phyloP scores from a whole-genome alignment of 2,113 vertebrate genomes.

The Myodes glareolus region DNA sequence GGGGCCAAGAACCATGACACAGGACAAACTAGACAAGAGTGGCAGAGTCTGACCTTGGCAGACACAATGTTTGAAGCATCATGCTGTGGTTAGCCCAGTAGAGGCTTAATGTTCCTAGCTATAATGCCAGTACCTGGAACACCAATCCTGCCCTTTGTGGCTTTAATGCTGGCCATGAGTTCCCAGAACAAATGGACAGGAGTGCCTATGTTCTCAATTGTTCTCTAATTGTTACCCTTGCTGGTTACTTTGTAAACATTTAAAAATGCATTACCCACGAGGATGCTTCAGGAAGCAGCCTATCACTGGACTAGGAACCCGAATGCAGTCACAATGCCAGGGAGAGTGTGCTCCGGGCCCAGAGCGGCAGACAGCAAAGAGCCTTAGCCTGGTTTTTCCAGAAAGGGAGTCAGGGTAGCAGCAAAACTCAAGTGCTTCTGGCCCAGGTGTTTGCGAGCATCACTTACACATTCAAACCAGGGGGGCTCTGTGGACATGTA shows the following conservation, averaged over 20 bases:
- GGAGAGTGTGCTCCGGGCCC: background rate
- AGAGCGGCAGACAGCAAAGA: background rate
- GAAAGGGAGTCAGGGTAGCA: slow-evolving; percentile 56
- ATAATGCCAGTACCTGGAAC: slow-evolving; percentile 47
- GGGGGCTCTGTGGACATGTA: too few relatives aligned
- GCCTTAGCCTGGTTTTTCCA: slow-evolving; percentile 64
- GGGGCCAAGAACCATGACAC: background rate
- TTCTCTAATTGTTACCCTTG: slow-evolving; percentile 50
- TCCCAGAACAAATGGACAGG: slow-evolving; percentile 55
- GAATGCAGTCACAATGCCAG: background rate
- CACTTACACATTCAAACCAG: background rate
- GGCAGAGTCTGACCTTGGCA: background rate
- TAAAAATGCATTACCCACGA: slow-evolving; percentile 73
- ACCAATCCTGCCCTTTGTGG: slow-evolving; percentile 49
- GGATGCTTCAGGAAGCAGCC: slow-evolving; percentile 62
- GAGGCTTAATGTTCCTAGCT: slow-evolving; percentile 65
- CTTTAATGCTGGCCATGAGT: slow-evolving; percentile 48
- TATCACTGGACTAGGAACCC: background rate
- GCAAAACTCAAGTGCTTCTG: background rate
- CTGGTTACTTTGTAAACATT: slow-evolving; percentile 64
- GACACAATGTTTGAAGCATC: slow-evolving; percentile 35
- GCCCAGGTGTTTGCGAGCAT: background rate
- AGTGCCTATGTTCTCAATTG: slow-evolving; percentile 52
- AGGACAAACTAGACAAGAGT: background rate
- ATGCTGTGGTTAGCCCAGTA: background rate